Base-by-base conservation (phyloP, 64 coral and sea anemone genomes). In the Porites australiensis region DNA sequence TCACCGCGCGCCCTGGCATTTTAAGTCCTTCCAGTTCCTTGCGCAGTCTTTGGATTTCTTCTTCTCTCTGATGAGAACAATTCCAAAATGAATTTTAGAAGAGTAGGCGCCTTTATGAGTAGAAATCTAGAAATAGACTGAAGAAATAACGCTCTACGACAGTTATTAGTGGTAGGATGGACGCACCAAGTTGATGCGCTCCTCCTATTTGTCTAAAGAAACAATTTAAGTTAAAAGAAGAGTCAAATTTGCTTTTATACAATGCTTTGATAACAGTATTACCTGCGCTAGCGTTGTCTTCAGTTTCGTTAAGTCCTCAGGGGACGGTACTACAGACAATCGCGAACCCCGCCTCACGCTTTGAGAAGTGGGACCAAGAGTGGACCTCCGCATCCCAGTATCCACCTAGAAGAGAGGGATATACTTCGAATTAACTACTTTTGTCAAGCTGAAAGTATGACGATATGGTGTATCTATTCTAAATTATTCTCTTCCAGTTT, bases 31-130 rank as follows among this genome's bases (percentile, higher is more conserved):
- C 63, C 50, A 84, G 61, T 13, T 94, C 58, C 9, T 86, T 83
- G 5, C 60, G 78, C 13, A 94, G 57, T 77, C 27, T 77, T 6
- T 84, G 27, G 13, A 96, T 94, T 44, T 96, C 95, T 18, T 93
- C 90, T 47, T 96, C 92, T 91, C 81, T 96, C 95, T 96, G 64
- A 52, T 8, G 50, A 89, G 1, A 22, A 82, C 47, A 13, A 46
- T 10, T 20, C 74, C 44, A 48, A 1, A 37, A 37, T 37, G 27
- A 37, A 37, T 37, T 37, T 37, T 37, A 37, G 27, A 37, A 37
- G 27, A 37, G 27, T 37, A 37, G 27, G 27, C 27, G 1, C 27
- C 27, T 37, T 37, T 37, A 37, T 37, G 27, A 37, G 27, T 37
- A 37, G 27, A 37, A 37, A 37, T 37, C 27, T 37, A 37, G 1